Conservation (phyloP, 2,113 vertebrate genomes). For the Chrysemys picta region DNA sequence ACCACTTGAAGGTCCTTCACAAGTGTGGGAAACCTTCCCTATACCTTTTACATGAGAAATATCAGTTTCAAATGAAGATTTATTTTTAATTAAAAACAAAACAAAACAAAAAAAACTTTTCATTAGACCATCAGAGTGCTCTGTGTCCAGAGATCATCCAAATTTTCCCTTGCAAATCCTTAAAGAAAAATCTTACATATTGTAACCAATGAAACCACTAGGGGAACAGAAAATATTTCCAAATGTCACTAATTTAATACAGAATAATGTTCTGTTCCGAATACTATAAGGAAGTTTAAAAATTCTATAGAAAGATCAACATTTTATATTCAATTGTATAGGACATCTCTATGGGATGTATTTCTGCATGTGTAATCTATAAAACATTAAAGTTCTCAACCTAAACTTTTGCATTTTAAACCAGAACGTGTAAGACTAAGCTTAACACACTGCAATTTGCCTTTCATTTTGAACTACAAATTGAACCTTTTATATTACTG, state of each 20-base stretch:
- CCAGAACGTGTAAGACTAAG: constrained; percentile 14
- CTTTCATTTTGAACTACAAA: constrained; percentile 66
- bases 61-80: background rate
- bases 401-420: constrained; percentile 51
- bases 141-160: background rate
- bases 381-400: background rate
- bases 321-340: background rate
- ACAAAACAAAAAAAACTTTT: background rate
- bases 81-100: background rate
- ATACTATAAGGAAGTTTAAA: background rate
- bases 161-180: background rate
- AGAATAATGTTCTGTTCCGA: background rate
- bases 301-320: background rate
- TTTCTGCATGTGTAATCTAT: background rate
- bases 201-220: background rate
- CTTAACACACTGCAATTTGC: constrained; percentile 54
- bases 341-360: background rate
- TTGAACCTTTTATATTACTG: constrained; percentile 47
- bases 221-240: background rate
- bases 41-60: background rate
- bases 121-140: background rate
- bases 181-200: background rate
- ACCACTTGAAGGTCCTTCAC: background rate
- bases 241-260: background rate
- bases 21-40: background rate